Conservation (phyloP, 2,797 vertebrate genomes). For the Lithobates pipiens region DNA sequence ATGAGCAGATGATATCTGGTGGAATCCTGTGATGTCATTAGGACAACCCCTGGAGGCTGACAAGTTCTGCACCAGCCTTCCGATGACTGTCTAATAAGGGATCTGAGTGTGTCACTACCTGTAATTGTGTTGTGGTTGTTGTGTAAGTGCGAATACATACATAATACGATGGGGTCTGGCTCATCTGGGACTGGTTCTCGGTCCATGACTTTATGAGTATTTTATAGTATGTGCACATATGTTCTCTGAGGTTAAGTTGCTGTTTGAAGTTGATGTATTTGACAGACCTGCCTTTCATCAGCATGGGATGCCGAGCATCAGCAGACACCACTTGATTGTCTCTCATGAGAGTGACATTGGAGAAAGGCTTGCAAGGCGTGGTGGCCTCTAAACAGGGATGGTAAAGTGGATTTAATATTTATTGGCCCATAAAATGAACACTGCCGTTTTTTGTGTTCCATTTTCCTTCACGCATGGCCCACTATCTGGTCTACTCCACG, state of each 20-base stretch:
- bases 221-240: neutral
- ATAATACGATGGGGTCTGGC: neutral
- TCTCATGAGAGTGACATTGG: neutral
- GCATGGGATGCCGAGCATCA: neutral
- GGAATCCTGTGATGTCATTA: neutral
- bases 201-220: neutral
- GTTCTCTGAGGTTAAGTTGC: neutral
- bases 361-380: neutral
- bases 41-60: neutral
- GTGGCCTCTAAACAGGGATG: neutral
- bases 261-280: neutral
- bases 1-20: too few relatives aligned
- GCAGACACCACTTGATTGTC: neutral
- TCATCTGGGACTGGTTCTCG: neutral
- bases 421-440: neutral
- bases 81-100: neutral
- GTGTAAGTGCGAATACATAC: neutral
- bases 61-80: neutral
- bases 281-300: neutral
- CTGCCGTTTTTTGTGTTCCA: neutral
- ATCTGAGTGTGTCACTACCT: neutral
- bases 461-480: neutral
- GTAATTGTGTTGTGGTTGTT: neutral
- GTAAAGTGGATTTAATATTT: neutral
- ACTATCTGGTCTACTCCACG: neutral